Evolutionary conservation across 2,888 invertebrate genomes (phyloP).

Genomic region (Andrena bicolor): DNA sequence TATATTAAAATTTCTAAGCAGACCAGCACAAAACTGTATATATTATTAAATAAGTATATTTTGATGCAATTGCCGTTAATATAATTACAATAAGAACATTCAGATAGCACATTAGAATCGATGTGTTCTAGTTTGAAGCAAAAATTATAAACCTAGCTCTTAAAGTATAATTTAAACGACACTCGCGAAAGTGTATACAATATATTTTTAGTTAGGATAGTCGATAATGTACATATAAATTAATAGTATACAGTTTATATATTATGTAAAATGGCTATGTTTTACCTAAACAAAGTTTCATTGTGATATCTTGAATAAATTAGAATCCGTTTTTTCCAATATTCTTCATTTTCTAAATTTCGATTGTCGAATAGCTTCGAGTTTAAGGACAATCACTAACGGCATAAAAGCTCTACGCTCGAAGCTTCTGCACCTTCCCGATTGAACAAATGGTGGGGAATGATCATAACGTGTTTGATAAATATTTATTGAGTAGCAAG

Average conservation of each 20-base stretch:
- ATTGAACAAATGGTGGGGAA: constrained; percentile 12
- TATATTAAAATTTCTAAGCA: constrained; percentile 47
- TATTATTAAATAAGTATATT: constrained; percentile 62
- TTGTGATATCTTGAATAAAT: constrained; percentile 81
- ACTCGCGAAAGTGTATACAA: constrained; percentile 58
- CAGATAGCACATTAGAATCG: constrained; percentile 37
- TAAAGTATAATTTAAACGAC: constrained; percentile 51
- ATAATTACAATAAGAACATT: constrained; percentile 42
- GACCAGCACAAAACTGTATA: constrained; percentile 68
- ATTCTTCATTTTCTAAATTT: constrained; percentile 5
- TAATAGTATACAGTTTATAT: constrained; percentile 73
- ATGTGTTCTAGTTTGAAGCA: constrained; percentile 44
- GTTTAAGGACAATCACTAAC: background rate
- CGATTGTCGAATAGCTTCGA: background rate
- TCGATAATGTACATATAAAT: constrained; percentile 58
- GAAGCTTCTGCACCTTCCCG: background rate
- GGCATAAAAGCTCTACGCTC: background rate
- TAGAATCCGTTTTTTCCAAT: constrained; percentile 68
- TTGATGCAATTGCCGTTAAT: constrained; percentile 45
- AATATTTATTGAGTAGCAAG: constrained; percentile 63
- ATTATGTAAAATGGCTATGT: constrained; percentile 78
- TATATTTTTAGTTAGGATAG: constrained; percentile 67
- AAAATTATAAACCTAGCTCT: constrained; percentile 31
- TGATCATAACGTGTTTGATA: constrained; percentile 47
- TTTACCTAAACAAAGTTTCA: constrained; percentile 81